A percentile compares a stretch with the other conserved stretches of the same genome.
Conservation (phyloP, 2,888 invertebrate species). For the Campoletis raptor region DNA sequence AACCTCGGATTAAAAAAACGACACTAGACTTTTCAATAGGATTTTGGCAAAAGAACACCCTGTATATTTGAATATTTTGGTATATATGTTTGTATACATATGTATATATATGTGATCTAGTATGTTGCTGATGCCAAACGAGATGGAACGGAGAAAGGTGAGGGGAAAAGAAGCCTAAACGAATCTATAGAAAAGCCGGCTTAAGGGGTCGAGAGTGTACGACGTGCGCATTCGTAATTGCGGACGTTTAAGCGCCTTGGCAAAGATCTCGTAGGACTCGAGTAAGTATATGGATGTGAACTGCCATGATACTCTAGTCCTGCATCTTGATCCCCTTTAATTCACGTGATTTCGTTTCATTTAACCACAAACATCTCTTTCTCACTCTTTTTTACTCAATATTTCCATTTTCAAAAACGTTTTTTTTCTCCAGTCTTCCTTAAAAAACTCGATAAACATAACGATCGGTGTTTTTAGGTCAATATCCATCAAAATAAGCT, state of each 20-base stretch:
- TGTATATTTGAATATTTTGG: not conserved
- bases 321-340: conserved; percentile 24
- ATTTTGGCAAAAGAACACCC: not conserved
- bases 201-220: conserved; percentile 68
- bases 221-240: conserved; percentile 66
- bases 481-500: not conserved
- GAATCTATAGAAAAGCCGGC: conserved; percentile 71
- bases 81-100: conserved; percentile 4
- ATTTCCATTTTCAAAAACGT: not conserved
- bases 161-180: conserved; percentile 64
- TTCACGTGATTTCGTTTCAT: conserved; percentile 9
- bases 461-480: not conserved
- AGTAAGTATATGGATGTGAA: not conserved
- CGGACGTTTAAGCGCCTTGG: conserved; percentile 61
- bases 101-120: conserved; percentile 25
- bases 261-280: conserved; percentile 51
- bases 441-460: not conserved
- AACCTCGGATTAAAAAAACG: not conserved
- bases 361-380: conserved; percentile 7
- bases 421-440: not conserved
- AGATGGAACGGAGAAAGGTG: conserved; percentile 1
- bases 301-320: conserved; percentile 51
- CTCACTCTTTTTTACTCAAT: not conserved
- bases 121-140: conserved; percentile 41
- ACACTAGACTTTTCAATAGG: not conserved